These are phyloP conservation scores for Raillietiella orientalis DNA, from an alignment of 2,888 invertebrate species.

Conservation along the genomic window DNA sequence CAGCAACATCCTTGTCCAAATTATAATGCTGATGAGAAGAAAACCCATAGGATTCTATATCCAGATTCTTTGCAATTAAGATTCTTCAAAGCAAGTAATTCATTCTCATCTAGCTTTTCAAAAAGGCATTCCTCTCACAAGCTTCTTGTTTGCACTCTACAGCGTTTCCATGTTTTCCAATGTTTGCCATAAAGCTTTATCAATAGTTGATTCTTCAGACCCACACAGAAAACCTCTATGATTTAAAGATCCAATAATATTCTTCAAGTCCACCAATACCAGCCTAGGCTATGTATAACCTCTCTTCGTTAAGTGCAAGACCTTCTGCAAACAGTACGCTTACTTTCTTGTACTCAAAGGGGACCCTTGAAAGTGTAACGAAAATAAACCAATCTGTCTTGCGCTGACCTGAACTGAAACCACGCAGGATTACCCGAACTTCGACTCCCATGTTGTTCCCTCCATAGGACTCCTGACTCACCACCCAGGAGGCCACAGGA, in stretches of 20 bases:
- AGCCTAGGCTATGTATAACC: conserved; percentile 55
- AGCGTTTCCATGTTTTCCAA: conserved; percentile 19
- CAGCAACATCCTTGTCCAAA: conserved; percentile 27
- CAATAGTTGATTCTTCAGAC: conserved; percentile 6
- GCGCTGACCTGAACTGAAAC: too few species aligned
- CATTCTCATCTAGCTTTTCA: conserved; percentile 25
- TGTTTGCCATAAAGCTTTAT: conserved; percentile 13
- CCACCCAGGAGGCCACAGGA: too few species aligned
- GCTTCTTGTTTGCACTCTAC: conserved; percentile 26
- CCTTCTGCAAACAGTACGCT: conserved; percentile 62
- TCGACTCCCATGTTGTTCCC: too few species aligned
- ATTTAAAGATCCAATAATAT: conserved; percentile 33
- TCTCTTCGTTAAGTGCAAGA: conserved; percentile 24
- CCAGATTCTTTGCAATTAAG: too few species aligned
- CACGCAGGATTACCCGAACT: too few species aligned
- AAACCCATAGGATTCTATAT: too few species aligned
- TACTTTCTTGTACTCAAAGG: too few species aligned
- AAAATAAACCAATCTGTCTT: too few species aligned
- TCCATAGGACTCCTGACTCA: too few species aligned
- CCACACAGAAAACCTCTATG: conserved; percentile 30
- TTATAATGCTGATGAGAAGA: too few species aligned
- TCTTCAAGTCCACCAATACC: conserved; percentile 44
- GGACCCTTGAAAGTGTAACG: too few species aligned
- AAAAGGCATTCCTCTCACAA: conserved; percentile 27
- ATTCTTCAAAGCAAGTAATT: too few species aligned